Base-by-base conservation (phyloP, 2,888 invertebrate genomes). In the Coelopa pilipes region DNA sequence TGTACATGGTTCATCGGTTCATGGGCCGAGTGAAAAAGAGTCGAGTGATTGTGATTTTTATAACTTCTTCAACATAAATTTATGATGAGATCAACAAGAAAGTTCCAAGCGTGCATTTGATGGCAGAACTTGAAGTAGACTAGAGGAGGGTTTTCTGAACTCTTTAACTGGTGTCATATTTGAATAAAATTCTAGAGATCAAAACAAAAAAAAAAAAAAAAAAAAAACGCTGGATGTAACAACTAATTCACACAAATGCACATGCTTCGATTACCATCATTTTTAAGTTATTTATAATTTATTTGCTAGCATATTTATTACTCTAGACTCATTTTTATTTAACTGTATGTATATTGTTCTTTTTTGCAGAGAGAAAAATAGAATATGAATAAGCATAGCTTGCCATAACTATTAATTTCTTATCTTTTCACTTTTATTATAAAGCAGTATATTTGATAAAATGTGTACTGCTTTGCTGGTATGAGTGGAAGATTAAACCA, bases 321-420 rank as follows among this genome's bases (percentile, higher is more conserved):
- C 19, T 59, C 24, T 59, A 59, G 19, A 15, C 24, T 45, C 7
- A 62, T 62, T 62, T 62, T 34, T 24, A 62, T 62, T 9, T 19
- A 62, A 24, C 3, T 2, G 15, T 34, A 62, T 34, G 34, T 24
- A 62, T 15, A 11, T 34, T 62, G 34, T 34, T 24, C 15, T 57
- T 11, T 62, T 34, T 1, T 15, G 21, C n/a, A 45, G 45, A 15
- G 5, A 45, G 45, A 62, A 62, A 62, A 62, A 10, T 62, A 19
- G 24, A 34, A 34, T 34, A 24, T 53, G 53, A 60, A 24, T 60
- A 24, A 69, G 47, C 68, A 17, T 55, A 55, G 53, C 57, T 68
- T 68, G 69, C 69, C 69, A 69, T 69, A 57, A 59, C 17, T 69
- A 46, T 46, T 57, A 45, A 46, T 34, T 49, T 45, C 55, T 55